phyloP scores from a whole-genome alignment of 2,113 vertebrate genomes.

The rabbit (Oryctolagus cuniculus) region DNA sequence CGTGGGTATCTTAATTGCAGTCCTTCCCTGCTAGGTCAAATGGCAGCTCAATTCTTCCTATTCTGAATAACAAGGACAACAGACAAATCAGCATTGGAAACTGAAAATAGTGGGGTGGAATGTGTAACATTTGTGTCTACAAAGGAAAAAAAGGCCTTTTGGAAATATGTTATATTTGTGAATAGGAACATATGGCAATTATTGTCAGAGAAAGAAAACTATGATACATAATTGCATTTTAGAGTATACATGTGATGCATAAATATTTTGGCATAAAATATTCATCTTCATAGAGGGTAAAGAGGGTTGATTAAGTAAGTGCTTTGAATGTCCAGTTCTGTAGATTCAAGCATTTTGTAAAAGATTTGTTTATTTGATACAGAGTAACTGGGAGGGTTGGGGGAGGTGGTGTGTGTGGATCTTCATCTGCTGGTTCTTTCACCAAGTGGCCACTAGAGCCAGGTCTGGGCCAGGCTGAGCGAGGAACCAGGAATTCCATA shows the following conservation, averaged over 20 bases:
- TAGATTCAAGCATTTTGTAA: slow-evolving; percentile 45
- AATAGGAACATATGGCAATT: slow-evolving; percentile 46
- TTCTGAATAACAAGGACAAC: slow-evolving; percentile 31
- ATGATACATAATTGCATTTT: slow-evolving; percentile 51
- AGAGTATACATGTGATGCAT: slow-evolving; percentile 53
- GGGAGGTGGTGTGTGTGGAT: too few relatives aligned
- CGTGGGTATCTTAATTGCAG: too few relatives aligned
- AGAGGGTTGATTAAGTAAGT: slow-evolving; percentile 54
- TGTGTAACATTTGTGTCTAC: slow-evolving; percentile 33
- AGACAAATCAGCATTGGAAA: slow-evolving; percentile 19
- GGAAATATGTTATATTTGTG: slow-evolving; percentile 61
- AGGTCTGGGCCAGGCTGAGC: too few relatives aligned
- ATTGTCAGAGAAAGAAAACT: slow-evolving; percentile 44
- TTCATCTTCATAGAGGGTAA: slow-evolving; percentile 24
- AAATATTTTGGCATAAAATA: slow-evolving; percentile 50
- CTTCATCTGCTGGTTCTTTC: too few relatives aligned
- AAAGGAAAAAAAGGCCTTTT: slow-evolving; percentile 31
- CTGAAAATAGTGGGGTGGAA: not conserved
- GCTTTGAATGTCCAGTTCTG: slow-evolving; percentile 69
- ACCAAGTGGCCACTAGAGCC: too few relatives aligned
- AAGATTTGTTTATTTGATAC: too few relatives aligned
- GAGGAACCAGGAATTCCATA: too few relatives aligned
- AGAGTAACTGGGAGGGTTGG: too few relatives aligned
- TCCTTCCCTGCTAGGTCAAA: too few relatives aligned
- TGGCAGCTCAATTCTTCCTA: not conserved